Evolutionary conservation across 2,888 invertebrate genomes (phyloP).

Genomic region (Lacanobia wlatinum): DNA sequence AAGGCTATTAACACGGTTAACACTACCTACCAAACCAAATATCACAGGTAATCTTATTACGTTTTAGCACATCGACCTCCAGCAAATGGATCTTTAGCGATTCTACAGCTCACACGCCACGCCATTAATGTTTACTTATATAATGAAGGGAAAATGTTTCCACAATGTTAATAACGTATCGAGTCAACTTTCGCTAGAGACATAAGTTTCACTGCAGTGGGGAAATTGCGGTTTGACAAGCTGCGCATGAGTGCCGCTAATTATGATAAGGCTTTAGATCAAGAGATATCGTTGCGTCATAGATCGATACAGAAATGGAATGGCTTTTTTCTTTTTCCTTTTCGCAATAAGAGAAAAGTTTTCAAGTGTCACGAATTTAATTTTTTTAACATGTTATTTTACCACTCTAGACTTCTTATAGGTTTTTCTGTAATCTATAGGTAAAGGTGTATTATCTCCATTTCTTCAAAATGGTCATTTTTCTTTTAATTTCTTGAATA

Average conservation of each 20-base stretch:
- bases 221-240: constrained; percentile 69
- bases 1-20: constrained; percentile 28
- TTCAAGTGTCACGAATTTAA: background rate
- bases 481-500: too few species aligned
- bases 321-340: constrained; percentile 23
- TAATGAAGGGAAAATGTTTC: constrained; percentile 79
- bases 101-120: constrained; percentile 23
- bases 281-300: constrained; percentile 63
- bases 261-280: constrained; percentile 66
- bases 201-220: constrained; percentile 67
- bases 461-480: too few species aligned
- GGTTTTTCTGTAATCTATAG: too few species aligned
- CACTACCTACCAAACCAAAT: constrained; percentile 17
- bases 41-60: constrained; percentile 52
- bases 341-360: background rate
- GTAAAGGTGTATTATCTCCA: too few species aligned
- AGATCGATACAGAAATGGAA: constrained; percentile 30
- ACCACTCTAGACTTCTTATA: too few species aligned
- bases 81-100: constrained; percentile 14
- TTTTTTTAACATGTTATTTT: too few species aligned
- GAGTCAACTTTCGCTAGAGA: constrained; percentile 82
- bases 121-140: constrained; percentile 45
- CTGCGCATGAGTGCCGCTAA: constrained; percentile 58
- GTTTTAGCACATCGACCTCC: constrained; percentile 47
- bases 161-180: constrained; percentile 78